phyloP scores from a whole-genome alignment of 2,113 vertebrate species.

The Charina bottae region DNA sequence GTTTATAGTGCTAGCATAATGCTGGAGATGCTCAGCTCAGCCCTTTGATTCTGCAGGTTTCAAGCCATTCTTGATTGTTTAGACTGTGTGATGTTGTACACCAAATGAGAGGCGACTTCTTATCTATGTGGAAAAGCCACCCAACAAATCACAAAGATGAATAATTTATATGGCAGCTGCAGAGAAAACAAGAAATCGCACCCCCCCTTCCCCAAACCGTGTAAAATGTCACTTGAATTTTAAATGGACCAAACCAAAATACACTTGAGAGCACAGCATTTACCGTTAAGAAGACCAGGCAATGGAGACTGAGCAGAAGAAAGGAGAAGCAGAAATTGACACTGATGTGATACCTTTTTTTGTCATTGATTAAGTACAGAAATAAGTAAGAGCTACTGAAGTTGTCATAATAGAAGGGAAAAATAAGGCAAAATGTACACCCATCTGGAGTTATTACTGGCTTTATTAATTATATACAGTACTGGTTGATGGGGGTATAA shows the following conservation, averaged over 20 bases:
- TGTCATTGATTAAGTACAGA: constrained; percentile 61
- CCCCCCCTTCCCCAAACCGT: constrained; percentile 50
- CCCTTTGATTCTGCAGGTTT: constrained; percentile 42
- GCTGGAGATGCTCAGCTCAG: constrained; percentile 16
- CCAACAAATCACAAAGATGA: constrained; percentile 74
- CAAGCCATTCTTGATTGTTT: constrained; percentile 65
- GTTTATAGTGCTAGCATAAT: constrained; percentile 42
- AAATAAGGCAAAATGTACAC: constrained; percentile 51
- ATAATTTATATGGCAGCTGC: constrained; percentile 72
- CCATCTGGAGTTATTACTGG: constrained; percentile 11
- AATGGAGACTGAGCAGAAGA: neutral
- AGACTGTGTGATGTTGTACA: constrained; percentile 58
- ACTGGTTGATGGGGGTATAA: neutral
- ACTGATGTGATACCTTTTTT: constrained; percentile 50
- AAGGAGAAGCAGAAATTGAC: constrained; percentile 38
- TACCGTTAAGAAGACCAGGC: constrained; percentile 24
- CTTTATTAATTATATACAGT: neutral
- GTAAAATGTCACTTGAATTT: constrained; percentile 76
- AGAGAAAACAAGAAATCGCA: constrained; percentile 74
- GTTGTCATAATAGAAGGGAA: constrained; percentile 48
- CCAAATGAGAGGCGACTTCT: constrained; percentile 68
- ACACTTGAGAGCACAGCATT: constrained; percentile 56
- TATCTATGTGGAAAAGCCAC: constrained; percentile 73
- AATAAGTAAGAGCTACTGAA: constrained; percentile 63
- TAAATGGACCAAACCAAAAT: constrained; percentile 64